Base-by-base conservation (phyloP, 2,113 vertebrate species). In the Sclerurus mexicanus region DNA sequence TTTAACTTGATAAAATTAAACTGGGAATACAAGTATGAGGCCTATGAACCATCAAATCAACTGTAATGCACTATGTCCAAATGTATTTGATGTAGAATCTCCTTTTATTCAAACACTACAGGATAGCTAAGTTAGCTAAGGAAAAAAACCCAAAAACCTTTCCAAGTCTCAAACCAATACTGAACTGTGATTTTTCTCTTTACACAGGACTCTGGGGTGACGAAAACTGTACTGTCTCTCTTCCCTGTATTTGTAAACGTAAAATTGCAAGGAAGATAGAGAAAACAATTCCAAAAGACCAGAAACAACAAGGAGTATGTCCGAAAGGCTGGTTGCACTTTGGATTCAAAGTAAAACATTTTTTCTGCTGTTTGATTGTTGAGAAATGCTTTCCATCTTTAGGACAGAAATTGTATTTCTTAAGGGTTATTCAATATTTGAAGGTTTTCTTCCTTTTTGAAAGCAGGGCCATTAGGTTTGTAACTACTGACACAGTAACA, bases 241-340 rank as follows among this genome's bases (percentile, higher is more conserved):
- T 98, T 87, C 97, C 98, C n/a, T 98, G 98, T 42, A 97, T 99
- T 85, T 99, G 99, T 96, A 99, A 99, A 93, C 98, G 98, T 85
- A 97, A 96, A 92, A 97, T 97, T 4, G 91, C 98, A 66, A 98
- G 98, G 64, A 96, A 98, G 95, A 92, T 99, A 90, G 99, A 98
- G 75, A 97, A 97, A 80, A 79, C 98, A 90, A 96, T 97, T 44
- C 96, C 98, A 30, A 97, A 94, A 60, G 98, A 99, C 25, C 91
- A 98, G 1, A 98, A 98, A 58, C 98, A 98, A 78, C 97, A 98
- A 15, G 99, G 98, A 90, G 87, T 83, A 6, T 99, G 99, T 96
- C 99, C 99, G 8, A 98, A 98, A 93, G 98, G 98, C 89, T 99
- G 99, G 99, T 95, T 99, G 5, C 99, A 98, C 95, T 99, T 99